Evolutionary conservation across 2,888 invertebrate genomes (phyloP).

Genomic region (Drosophila mayaguana): DNA sequence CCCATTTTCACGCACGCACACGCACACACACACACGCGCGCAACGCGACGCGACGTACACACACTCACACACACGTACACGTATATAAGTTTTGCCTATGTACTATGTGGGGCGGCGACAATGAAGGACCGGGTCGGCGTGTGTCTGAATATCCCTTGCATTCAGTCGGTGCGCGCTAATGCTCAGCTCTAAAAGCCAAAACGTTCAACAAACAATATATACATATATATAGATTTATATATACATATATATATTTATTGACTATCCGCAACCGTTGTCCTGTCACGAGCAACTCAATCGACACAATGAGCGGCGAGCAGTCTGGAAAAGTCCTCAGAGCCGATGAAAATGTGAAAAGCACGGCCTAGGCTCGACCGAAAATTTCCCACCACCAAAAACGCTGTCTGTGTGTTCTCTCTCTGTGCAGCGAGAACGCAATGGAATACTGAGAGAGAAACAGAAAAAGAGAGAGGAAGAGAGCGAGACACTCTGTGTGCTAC

Average conservation of each 20-base stretch:
- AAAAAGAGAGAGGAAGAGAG: conserved; percentile 1
- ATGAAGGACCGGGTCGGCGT: conserved; percentile 23
- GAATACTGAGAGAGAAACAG: conserved; percentile 19
- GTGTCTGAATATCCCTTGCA: conserved; percentile 55
- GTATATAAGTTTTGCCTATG: conserved; percentile 46
- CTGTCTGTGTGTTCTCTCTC: too few species aligned
- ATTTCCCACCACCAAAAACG: conserved; percentile 68
- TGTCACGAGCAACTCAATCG: conserved; percentile 85
- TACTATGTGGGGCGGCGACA: conserved; percentile 37
- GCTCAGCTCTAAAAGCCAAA: conserved; percentile 33
- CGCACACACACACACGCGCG: conserved; percentile 31
- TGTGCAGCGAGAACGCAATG: conserved; percentile 51
- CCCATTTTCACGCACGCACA: conserved; percentile 60
- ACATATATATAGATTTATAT: not conserved
- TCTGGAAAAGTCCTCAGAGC: conserved; percentile 81
- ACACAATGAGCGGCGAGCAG: conserved; percentile 81
- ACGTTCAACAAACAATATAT: conserved; percentile 20
- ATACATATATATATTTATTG: conserved; percentile 2
- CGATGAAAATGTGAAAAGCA: conserved; percentile 53
- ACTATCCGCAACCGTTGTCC: conserved; percentile 80
- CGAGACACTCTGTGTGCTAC: not conserved
- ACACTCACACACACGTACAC: conserved; percentile 21
- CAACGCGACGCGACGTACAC: conserved; percentile 45
- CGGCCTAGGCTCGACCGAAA: conserved; percentile 43
- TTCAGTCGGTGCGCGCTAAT: conserved; percentile 55